Evolutionary conservation across 2,888 invertebrate species (phyloP).

Genomic region (Brassicogethes aeneus): DNA sequence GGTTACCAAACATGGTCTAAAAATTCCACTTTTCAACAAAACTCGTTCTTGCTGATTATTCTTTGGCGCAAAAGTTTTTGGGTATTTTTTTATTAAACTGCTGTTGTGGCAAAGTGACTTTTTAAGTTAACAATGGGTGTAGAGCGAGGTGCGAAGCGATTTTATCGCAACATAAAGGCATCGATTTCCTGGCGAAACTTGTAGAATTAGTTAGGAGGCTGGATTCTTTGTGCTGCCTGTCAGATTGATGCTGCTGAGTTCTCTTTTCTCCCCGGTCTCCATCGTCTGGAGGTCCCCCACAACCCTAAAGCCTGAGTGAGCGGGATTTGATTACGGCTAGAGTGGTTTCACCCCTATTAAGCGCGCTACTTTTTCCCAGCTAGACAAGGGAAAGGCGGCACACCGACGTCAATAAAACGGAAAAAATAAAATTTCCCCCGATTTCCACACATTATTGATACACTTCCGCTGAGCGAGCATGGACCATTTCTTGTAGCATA

Average conservation of each 20-base stretch:
- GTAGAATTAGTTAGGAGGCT: slow-evolving; percentile 1
- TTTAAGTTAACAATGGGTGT: no score
- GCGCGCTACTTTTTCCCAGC: slow-evolving; percentile 38
- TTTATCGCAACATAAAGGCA: slow-evolving; percentile 1
- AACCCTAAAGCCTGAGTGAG: slow-evolving; percentile 14
- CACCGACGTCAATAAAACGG: slow-evolving; percentile 38
- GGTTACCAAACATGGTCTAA: no score
- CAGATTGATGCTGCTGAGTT: slow-evolving; percentile 32
- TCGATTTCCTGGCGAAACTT: not conserved
- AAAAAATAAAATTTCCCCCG: slow-evolving; percentile 36
- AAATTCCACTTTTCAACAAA: no score
- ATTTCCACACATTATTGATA: slow-evolving; percentile 33
- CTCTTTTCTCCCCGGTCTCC: slow-evolving; percentile 22
- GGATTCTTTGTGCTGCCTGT: slow-evolving; percentile 34
- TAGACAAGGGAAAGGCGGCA: slow-evolving; percentile 52
- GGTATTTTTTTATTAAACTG: no score
- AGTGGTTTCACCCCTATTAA: slow-evolving; percentile 45
- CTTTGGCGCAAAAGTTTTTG: no score
- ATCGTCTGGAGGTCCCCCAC: slow-evolving; percentile 21
- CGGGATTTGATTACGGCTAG: slow-evolving; percentile 43
- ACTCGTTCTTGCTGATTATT: no score
- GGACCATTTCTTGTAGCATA: no score
- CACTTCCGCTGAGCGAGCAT: slow-evolving; percentile 34
- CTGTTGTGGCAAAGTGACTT: no score
- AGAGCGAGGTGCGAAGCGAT: slow-evolving; percentile 15